Percentiles rank a stretch among this genome's conserved stretches.
Conservation (phyloP, 1,140 invertebrate genomes). For the Scaptomyza montana region DNA sequence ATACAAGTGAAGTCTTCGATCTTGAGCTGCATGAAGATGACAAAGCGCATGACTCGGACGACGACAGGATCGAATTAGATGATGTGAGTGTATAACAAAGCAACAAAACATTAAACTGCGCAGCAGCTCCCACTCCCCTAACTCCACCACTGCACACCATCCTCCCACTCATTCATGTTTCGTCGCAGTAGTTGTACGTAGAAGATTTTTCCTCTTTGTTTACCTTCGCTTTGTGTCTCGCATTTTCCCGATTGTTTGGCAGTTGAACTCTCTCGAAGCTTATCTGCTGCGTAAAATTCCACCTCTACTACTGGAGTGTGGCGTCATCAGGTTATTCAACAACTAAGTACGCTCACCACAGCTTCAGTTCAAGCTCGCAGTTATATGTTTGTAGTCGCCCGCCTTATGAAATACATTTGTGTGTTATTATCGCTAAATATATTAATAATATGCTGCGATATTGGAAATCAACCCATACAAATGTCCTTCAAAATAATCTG, state of each 20-base stretch:
- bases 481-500: conserved; percentile 81
- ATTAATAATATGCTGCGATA: conserved; percentile 18
- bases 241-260: conserved; percentile 33
- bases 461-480: conserved; percentile 62
- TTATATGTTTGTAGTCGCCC: not conserved
- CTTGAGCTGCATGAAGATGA: conserved; percentile 92
- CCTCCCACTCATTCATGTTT: not conserved
- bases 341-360: conserved; percentile 1
- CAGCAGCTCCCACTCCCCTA: conserved; percentile 29
- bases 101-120: conserved; percentile 43
- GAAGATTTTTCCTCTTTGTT: conserved; percentile 50
- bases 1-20: conserved; percentile 89
- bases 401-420: conserved; percentile 9
- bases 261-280: conserved; percentile 49
- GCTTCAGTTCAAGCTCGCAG: conserved; percentile 4
- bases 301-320: conserved; percentile 27
- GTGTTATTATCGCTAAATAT: conserved; percentile 34
- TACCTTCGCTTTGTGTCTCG: conserved; percentile 45
- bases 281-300: conserved; percentile 77
- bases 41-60: conserved; percentile 90
- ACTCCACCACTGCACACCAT: too few species aligned
- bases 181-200: too few species aligned
- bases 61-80: conserved; percentile 93
- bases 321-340: conserved; percentile 62
- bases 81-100: conserved; percentile 86